A percentile compares a stretch with the other conserved stretches of the same genome.
Conservation (phyloP, 2,113 vertebrate genomes). For the Onychostruthus taczanowskii region DNA sequence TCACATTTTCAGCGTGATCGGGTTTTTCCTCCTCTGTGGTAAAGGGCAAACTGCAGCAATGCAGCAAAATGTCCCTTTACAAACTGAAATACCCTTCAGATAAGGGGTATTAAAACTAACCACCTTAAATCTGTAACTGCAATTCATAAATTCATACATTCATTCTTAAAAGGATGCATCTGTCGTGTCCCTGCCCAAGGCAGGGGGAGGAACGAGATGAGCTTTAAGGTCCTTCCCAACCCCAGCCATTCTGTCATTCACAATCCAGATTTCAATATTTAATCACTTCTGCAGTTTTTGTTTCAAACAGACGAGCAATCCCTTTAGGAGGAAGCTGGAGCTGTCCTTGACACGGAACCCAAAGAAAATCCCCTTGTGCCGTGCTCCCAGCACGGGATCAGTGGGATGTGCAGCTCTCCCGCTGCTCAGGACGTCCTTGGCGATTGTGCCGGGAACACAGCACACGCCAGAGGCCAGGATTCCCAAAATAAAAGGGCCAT, state of each 20-base stretch:
- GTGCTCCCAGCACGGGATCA: background rate
- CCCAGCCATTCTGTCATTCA: background rate
- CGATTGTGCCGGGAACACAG: fast-evolving
- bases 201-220: background rate
- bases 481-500: background rate
- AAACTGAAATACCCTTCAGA: background rate
- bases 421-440: background rate
- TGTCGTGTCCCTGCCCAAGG: background rate
- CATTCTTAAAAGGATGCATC: background rate
- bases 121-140: background rate
- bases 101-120: background rate
- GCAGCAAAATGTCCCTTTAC: background rate
- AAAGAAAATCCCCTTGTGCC: background rate
- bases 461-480: background rate
- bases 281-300: background rate
- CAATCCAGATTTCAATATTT: background rate
- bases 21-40: background rate
- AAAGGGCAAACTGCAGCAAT: background rate
- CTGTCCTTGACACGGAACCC: background rate
- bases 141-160: background rate
- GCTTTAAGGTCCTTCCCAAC: background rate
- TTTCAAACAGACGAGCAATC: background rate
- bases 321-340: background rate
- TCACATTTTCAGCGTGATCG: fast-evolving
- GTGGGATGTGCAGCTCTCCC: background rate